These are phyloP conservation scores for Psilopogon haemacephalus DNA, from an alignment of 2,113 vertebrate species.

Conservation along the genomic window DNA sequence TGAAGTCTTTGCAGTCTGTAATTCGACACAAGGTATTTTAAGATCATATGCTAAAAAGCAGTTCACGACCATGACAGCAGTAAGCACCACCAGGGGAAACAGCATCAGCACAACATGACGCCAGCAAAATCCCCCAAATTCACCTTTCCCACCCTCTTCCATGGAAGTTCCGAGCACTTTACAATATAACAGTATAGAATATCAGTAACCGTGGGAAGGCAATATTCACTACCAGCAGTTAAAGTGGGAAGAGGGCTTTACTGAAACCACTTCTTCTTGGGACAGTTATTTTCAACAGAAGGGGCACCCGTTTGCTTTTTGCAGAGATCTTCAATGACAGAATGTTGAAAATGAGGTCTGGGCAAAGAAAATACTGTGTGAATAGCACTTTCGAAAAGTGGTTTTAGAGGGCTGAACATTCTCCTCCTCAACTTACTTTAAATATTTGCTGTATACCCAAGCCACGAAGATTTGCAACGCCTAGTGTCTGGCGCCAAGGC, in stretches of 20 bases:
- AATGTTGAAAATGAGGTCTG: not conserved
- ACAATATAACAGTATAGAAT: not conserved
- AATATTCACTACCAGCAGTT: not conserved
- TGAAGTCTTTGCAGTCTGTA: not conserved
- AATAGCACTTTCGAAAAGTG: not conserved
- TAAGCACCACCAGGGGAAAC: not conserved
- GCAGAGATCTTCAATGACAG: not conserved
- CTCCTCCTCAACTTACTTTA: not conserved
- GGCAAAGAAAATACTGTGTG: not conserved
- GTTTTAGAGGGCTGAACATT: not conserved
- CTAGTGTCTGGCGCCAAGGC: not conserved
- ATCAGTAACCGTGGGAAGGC: not conserved
- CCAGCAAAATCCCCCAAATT: not conserved
- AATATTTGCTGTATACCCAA: not conserved
- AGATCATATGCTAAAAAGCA: not conserved
- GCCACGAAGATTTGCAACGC: not conserved
- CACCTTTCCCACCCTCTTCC: not conserved
- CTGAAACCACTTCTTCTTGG: not conserved
- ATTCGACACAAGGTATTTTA: not conserved
- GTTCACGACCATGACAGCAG: not conserved
- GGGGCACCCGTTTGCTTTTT: rapidly evolving
- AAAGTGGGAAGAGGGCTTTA: not conserved
- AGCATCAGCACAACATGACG: not conserved
- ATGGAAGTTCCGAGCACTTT: not conserved
- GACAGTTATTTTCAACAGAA: not conserved